Evolutionary conservation across 2,113 vertebrate genomes (phyloP), one percentile per base, ranked within the genome.

Genomic region (Microtus richardsoni): DNA sequence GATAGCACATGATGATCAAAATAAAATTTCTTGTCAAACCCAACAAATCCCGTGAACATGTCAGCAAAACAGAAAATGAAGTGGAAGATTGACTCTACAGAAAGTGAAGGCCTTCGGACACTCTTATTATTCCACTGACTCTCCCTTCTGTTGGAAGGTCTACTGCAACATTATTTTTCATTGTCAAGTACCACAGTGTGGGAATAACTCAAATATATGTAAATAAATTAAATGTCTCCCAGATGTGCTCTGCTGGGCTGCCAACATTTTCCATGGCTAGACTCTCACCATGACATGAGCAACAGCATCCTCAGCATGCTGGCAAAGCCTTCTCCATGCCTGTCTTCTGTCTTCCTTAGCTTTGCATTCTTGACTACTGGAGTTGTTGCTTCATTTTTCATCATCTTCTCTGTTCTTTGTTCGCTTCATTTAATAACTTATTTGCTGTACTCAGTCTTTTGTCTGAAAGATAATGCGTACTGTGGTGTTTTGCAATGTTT

Each of bases 331-430:
- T 24, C 64, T 47, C 3, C 21, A 44, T 49, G 6, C 36, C 82
- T 92, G 47, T 74, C 62, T 64, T 89, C 71, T 19, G 2, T 91
- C 84, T 92, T 92, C 28, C 28, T 16, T 87, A 78, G 92, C 49
- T 22, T 16, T 64, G 2, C 26, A 49, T 9, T 96, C 86, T 52
- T 41, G 64, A 94, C 33, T 88, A 62, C 79, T 70, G 49, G 87
- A 75, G 62, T 52, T 71, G 44, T 80, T 75, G 58, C 64, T 96
- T 95, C 78, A 54, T 91, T 93, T 96, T 90, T 95, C 70, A 94
- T 88, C 28, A 75, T 91, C 49, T n/a, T 7, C 75, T 92, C 52
- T 89, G 22, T 92, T 77, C 62, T 91, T 64, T 86, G 54, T 83
- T 91, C 0, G 0, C 64, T 78, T 96, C 91, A 93, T 83, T 96